These are phyloP conservation scores for Pseudococcus viburni DNA, from an alignment of 2,888 invertebrate genomes.

Conservation along the genomic window DNA sequence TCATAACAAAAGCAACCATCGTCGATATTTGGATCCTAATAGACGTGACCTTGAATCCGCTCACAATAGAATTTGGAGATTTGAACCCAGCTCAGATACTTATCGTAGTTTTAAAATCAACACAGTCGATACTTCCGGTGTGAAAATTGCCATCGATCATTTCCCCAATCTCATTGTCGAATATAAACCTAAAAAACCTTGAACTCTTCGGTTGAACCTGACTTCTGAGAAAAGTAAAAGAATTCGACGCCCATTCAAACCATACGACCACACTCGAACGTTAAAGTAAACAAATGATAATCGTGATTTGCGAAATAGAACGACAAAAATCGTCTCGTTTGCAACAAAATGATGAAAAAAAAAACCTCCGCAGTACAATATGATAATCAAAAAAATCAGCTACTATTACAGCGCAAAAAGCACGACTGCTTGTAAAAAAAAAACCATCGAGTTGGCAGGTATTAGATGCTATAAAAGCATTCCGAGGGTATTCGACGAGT, in stretches of 20 bases:
- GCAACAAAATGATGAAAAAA: background rate
- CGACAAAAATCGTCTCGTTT: background rate
- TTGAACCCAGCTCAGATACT: background rate
- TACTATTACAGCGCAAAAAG: too few relatives aligned
- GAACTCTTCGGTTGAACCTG: background rate
- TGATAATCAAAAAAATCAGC: too few relatives aligned
- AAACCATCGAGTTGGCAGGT: too few relatives aligned
- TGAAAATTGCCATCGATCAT: slow-evolving; percentile 10
- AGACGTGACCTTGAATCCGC: background rate
- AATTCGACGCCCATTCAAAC: too few relatives aligned
- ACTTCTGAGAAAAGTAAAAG: background rate
- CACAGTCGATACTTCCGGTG: background rate
- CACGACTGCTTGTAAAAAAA: too few relatives aligned
- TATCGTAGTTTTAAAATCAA: background rate
- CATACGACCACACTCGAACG: background rate
- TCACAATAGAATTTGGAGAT: background rate
- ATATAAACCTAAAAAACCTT: too few relatives aligned
- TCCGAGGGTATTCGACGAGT: too few relatives aligned
- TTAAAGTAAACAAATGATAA: slow-evolving; percentile 3
- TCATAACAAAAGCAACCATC: background rate
- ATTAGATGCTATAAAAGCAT: too few relatives aligned
- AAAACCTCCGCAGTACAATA: background rate
- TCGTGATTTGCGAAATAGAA: slow-evolving; percentile 10
- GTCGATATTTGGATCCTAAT: slow-evolving; percentile 6
- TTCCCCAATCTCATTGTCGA: background rate